Evolutionary conservation across 2,888 invertebrate species (phyloP), one percentile per base, ranked within the genome.

Genomic region (Drosophila phalerata): DNA sequence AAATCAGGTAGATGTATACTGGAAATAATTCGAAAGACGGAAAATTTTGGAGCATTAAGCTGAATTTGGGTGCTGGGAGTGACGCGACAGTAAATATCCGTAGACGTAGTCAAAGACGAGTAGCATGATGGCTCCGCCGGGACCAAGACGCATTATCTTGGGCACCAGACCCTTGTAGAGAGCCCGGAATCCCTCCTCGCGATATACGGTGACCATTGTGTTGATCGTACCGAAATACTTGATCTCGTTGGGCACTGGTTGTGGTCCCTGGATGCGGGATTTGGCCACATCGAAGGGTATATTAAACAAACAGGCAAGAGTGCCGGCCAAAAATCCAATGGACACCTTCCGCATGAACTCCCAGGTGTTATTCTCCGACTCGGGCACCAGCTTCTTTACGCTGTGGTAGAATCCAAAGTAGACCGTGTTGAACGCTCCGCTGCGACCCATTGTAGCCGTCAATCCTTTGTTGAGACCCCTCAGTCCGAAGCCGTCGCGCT

Each of bases 211-310:
- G 0, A 88, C 87, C 47, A 98, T 95, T 0, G 98, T 94, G 32
- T 94, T 94, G 49, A 96, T 93, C 0, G 97, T 97, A 19, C 95
- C 94, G 37, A 93, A 94, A 90, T 98, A 98, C 90, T 97, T 97
- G 49, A 97, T 94, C 69, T 94, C 84, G 0, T 95, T 96, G 0
- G 94, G 93, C 51, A 91, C 84, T 0, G 98, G 97, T 91, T 98
- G 97, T 0, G 98, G 97, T 0, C 98, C 98, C 92, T 98, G 98
- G 80, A 98, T 98, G 58, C 98, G 94, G 81, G 97, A 98, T 93
- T 98, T 98, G 25, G 97, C 98, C 32, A 98, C 98, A 91, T 98
- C 98, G 92, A 98, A 98, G 5, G 98, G 98, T 93, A 98, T 98
- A 92, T 98, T 98, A 48, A 96, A 93, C 79, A 96, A 95, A 6